Evolutionary conservation across 37 sponge, comb jelly and placozoan species (phyloP), one percentile per base, ranked within the genome.

Genomic region (Amphimedon queenslandica): DNA sequence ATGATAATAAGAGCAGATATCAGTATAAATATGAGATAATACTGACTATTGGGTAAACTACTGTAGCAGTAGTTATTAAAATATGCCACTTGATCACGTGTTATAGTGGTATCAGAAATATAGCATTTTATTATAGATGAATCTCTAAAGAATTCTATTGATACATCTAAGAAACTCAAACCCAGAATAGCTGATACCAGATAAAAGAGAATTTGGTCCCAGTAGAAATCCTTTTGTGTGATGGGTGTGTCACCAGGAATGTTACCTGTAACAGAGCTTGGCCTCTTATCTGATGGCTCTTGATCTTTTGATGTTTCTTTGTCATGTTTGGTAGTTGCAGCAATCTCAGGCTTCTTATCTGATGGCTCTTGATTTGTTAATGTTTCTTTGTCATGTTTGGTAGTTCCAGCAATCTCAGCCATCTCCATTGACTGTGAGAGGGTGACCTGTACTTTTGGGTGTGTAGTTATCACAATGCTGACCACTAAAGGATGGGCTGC

Each of bases 21-120:
- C 6, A 76, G 40, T 2, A 83, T 60, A 32, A 76, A 76, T 13
- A 83, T 34, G 2, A 70, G 38, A 66, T 70, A 76, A 29, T 83
- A 76, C 36, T 75, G 71, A 13, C 29, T 58, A 23, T 42, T 28
- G 21, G 84, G 38, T 47, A 83, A 72, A 33, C 67, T 71, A 31
- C 43, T 27, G 13, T 64, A 63, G 53, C 84, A 83, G 34, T 65
- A 83, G 38, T 40, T 76, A 38, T 83, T 83, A 8, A 83, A 57
- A 20, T 51, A 83, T 0, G 58, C 72, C 0, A 16, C 55, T 37
- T 83, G 64, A 38, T 69, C 77, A 0, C 73, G 24, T 21, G 74
- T 73, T 47, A 57, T 2, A 1, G 63, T 63, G 23, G 1, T 5
- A 8, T 29, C 35, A 16, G 34, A 23, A 20, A 29, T 28, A 29